These are phyloP conservation scores for Serrognathus titanus DNA, from an alignment of 2,888 invertebrate species.

Conservation along the genomic window DNA sequence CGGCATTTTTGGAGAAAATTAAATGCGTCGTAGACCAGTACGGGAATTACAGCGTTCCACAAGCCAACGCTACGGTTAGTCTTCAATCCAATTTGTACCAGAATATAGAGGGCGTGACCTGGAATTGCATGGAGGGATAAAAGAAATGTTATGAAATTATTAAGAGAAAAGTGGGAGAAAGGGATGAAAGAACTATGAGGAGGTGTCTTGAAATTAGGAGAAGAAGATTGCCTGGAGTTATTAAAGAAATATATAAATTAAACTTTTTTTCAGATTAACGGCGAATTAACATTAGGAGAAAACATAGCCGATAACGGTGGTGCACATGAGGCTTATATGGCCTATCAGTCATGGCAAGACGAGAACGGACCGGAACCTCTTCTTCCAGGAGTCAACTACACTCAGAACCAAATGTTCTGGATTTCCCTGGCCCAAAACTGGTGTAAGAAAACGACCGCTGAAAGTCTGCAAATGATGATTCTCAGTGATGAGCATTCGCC, in stretches of 20 bases:
- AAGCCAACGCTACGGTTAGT: constrained; percentile 56
- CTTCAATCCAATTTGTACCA: no score
- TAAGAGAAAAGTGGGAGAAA: no score
- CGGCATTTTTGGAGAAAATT: constrained; percentile 77
- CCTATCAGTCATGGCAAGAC: constrained; percentile 41
- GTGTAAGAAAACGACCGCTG: constrained; percentile 51
- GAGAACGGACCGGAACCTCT: constrained; percentile 39
- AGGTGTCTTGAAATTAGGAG: no score
- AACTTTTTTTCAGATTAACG: constrained; percentile 66
- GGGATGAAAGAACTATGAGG: no score
- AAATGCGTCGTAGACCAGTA: constrained; percentile 92
- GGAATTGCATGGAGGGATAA: no score
- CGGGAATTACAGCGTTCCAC: constrained; percentile 80
- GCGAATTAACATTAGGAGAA: constrained; percentile 88
- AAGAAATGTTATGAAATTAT: no score
- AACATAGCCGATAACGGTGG: constrained; percentile 96
- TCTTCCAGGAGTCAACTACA: constrained; percentile 42
- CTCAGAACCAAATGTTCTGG: constrained; percentile 56
- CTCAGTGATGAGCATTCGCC: constrained; percentile 49
- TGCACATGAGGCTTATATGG: constrained; percentile 76
- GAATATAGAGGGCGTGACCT: no score
- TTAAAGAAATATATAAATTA: not conserved
- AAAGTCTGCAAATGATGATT: constrained; percentile 41
- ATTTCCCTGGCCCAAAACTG: constrained; percentile 59
- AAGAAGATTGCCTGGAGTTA: no score